Conservation (phyloP, 2,888 invertebrate genomes). For the Pristionchus entomophagus region DNA sequence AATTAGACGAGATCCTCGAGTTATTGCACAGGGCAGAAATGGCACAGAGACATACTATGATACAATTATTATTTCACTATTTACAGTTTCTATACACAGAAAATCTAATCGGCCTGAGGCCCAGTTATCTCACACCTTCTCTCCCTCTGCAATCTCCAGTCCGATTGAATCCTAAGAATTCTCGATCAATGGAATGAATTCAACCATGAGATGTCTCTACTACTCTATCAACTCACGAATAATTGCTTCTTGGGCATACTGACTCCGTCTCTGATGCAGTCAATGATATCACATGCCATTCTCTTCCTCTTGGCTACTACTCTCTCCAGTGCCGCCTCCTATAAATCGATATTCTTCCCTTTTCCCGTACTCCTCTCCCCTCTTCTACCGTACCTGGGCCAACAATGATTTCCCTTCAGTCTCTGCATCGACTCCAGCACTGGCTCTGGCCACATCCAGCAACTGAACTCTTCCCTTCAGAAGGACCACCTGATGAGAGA, state of each 20-base stretch:
- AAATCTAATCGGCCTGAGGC: background rate
- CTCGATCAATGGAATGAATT: background rate
- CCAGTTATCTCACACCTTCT: background rate
- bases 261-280: slow-evolving; percentile 4
- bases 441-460: background rate
- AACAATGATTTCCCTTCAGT: background rate
- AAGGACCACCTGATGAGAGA: background rate
- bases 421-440: slow-evolving; percentile 1
- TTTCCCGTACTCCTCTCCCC: background rate
- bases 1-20: background rate
- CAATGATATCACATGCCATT: slow-evolving; percentile 43
- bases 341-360: background rate
- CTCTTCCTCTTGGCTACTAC: slow-evolving; percentile 1
- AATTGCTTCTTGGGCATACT: slow-evolving; percentile 31
- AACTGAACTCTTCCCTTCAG: background rate
- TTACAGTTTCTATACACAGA: slow-evolving; percentile 9
- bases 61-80: background rate
- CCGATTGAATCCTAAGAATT: slow-evolving; percentile 7
- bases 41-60: background rate
- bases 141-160: slow-evolving; percentile 20
- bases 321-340: slow-evolving; percentile 4
- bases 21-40: background rate
- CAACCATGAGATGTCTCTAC: background rate
- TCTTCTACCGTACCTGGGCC: slow-evolving; percentile 1
- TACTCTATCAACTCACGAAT: background rate